Base-by-base conservation (phyloP, 2,888 invertebrate species). In the Oscheius sp. region DNA sequence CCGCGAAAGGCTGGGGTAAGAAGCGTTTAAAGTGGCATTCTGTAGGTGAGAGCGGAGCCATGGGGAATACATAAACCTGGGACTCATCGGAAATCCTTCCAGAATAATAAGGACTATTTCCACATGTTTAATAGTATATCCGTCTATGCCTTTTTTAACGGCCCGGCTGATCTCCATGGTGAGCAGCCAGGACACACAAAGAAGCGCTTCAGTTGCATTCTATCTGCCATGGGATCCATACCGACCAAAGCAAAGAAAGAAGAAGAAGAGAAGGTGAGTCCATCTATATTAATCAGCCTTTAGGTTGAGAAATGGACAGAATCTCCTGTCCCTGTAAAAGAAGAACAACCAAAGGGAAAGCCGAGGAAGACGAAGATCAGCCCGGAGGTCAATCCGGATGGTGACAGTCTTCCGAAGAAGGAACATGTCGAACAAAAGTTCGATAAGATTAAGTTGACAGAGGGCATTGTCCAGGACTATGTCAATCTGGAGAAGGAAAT, bases 401-500 rank as follows among this genome's bases (percentile, higher is more conserved):
- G 44, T 8, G 41, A 26, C 9, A 28, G 26, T 24, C 12, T 44
- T 28, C 59, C 59, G 28, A 41, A 41, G 59, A 56, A 36, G 26
- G 38, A 49, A 32, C 49, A 50, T 9, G 14, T 12, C 5, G 44
- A 32, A 36, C 80, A 65, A 70, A 80, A 45, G 8, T 47, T 33
- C 5, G 77, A 77, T 22, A 76, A 78, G 41, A 75, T 82, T 36
- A 80, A 80, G 22, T 57, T 86, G 45, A 85, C 82, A 17, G 83
- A 83, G 45, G 80, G 78, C 12, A 77, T 83, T 8, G 78, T 86
- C 2, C 74, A 83, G 69, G 76, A 84, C n/a, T 88, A 87, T 68
- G 80, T 88, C 14, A 85, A 85, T 22, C 74, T 88, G 20, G 87
- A 88, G 73, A 86, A 87, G 67, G 78, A 86, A 41, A 86, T 87